Percentiles rank a stretch among this genome's conserved stretches.
phyloP scores from a whole-genome alignment of 2,113 vertebrate genomes.

The Paradisaea rubra region DNA sequence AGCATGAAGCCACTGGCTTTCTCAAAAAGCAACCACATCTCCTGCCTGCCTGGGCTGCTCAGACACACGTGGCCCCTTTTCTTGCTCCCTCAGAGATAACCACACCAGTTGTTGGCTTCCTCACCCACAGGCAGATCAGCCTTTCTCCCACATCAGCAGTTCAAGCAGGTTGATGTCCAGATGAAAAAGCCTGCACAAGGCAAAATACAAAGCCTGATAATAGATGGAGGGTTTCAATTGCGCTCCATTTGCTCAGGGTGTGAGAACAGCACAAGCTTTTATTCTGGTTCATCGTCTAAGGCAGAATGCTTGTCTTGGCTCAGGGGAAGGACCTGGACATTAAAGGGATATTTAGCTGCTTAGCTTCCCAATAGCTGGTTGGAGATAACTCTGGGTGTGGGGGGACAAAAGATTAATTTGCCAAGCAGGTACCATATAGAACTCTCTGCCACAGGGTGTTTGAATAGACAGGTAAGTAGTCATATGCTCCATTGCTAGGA shows the following conservation, averaged over 20 bases:
- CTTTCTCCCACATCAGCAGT: not conserved
- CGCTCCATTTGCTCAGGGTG: accelerated
- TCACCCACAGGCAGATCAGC: not conserved
- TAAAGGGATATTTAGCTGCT: not conserved
- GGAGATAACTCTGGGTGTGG: not conserved
- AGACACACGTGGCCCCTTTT: not conserved
- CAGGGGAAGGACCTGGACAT: not conserved
- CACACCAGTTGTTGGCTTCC: not conserved
- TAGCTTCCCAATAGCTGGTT: not conserved
- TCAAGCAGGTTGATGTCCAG: not conserved
- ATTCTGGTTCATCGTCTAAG: not conserved
- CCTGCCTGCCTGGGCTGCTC: not conserved
- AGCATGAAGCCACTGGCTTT: not conserved
- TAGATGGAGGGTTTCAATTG: not conserved
- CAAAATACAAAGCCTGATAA: not conserved
- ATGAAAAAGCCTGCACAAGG: not conserved
- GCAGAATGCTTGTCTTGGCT: not conserved
- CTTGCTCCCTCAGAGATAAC: not conserved
- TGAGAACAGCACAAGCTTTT: not conserved
- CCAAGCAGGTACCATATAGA: not conserved
- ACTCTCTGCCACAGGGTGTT: not conserved
- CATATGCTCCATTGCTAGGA: not conserved
- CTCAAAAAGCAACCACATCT: not conserved
- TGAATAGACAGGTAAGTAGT: not conserved
- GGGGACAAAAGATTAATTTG: not conserved